Evolutionary conservation across 2,113 vertebrate genomes (phyloP), one percentile per base, ranked within the genome.

Genomic region (Formicarius rufipectus): DNA sequence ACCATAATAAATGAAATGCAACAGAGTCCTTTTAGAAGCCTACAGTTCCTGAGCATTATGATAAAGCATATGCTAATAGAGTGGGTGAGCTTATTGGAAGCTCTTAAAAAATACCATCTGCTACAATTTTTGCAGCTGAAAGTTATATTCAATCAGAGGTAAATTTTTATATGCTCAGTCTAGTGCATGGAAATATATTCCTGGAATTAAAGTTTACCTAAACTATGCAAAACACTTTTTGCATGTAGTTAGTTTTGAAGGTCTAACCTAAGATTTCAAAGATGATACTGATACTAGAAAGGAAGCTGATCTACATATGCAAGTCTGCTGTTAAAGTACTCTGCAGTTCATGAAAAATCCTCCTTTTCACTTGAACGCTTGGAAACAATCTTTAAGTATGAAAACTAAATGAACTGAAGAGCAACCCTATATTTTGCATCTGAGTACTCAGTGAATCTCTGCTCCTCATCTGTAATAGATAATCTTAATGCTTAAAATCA

Each of bases 371-470:
- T 83, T 77, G 49, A 73, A 56, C 58, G 58, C 49, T 76, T 84
- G 67, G 58, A 45, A 91, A 83, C 21, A 18, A 42, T 50, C 19
- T 87, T 74, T 71, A 67, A 73, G 27, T 52, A 73, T 1, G 5
- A n/a, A 79, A 92, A 76, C 28, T 68, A 94, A 86, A 93, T 31
- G 58, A 91, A 74, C 45, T 69, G 66, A 94, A 90, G 71, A 91
- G 64, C 42, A 83, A 50, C 62, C 31, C 44, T 72, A 2, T 45
- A 60, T 89, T 95, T 95, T 13, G 1, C 74, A 50, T 79, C 45
- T 44, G 49, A 40, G 44, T 75, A 52, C 44, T 63, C 33, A 47
- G 47, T 92, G 72, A 71, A 50, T 66, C 47, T 73, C 7, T 62
- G 31, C 67, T 87, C 27, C 47, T 90, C 60, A 40, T 55, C 66